phyloP scores from a whole-genome alignment of 1,140 invertebrate species.

The Lasioglossum baleicum region DNA sequence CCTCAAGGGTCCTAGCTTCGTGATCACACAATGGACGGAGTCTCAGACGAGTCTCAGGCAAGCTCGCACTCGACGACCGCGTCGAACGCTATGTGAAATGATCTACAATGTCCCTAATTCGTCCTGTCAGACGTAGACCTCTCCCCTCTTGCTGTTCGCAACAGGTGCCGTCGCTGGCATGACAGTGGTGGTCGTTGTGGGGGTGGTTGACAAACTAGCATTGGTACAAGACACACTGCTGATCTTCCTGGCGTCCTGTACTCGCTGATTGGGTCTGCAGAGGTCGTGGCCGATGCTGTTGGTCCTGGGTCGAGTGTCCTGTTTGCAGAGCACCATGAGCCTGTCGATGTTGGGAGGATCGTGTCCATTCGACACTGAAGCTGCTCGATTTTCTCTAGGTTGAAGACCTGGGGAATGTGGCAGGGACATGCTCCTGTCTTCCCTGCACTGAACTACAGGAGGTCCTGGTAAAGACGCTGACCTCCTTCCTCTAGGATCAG shows the following conservation, averaged over 20 bases:
- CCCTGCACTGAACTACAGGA: conserved; percentile 51
- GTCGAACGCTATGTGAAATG: background rate
- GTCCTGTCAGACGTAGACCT: conserved; percentile 78
- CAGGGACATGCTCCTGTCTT: conserved; percentile 77
- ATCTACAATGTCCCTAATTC: background rate
- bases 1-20: background rate
- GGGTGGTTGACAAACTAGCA: conserved; percentile 37
- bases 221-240: conserved; percentile 66
- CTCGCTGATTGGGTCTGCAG: conserved; percentile 22
- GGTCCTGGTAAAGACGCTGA: conserved; percentile 75
- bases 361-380: conserved; percentile 57
- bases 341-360: conserved; percentile 60
- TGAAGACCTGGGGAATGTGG: conserved; percentile 72
- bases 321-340: conserved; percentile 18
- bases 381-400: conserved; percentile 62
- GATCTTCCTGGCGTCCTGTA: conserved; percentile 67
- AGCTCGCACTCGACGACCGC: background rate
- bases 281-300: conserved; percentile 58
- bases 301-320: conserved; percentile 49
- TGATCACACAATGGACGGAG: conserved; percentile 38
- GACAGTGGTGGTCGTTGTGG: conserved; percentile 21
- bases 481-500: conserved; percentile 70
- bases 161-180: conserved; percentile 29
- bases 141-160: conserved; percentile 74
- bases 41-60: conserved; percentile 2